Evolutionary conservation across 2,888 invertebrate genomes (phyloP), one percentile per base, ranked within the genome.

Genomic region (Rugalucina vietnamica): DNA sequence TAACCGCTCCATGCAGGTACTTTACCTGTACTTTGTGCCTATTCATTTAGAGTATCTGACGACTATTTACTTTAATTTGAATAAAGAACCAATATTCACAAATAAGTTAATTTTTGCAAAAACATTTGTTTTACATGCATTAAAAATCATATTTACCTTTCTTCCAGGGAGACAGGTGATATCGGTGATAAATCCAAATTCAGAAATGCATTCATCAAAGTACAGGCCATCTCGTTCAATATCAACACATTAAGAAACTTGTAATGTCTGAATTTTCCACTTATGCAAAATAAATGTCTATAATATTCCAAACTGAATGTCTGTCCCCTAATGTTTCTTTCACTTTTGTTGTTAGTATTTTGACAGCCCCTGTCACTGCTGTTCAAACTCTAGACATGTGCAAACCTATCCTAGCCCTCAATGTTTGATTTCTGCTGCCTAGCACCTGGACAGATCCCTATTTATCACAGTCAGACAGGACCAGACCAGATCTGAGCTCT

Each of bases 151-250:
- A n/a, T 54, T 18, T 85, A 85, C 85, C 85, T 85, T 74, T 82
- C 77, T 43, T 71, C 73, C 1, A 50, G 37, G 27, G 78, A 73
- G 74, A 75, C 74, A 4, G 85, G 74, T 43, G 82, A 81, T 18
- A 87, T 85, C 10, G 87, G 87, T 37, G 87, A 87, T 71, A 87
- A 78, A 72, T 85, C 87, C 81, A 87, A 79, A 32, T 87, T 85
- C 37, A 87, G 73, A 73, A 87, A 73, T 85, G 85, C 85, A 75
- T 83, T 85, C 54, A 87, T 76, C 57, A 85, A 54, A 36, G 87
- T 74, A 81, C 81, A 85, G 18, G 85, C 76, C 82, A 82, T 77
- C 4, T 69, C 69, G 39, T 29, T 27, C 37, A 27, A 39, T 39
- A n/a, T 29, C 49, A n/a, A 29, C 60, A 24, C 60, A 29, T 27